Percentiles rank a stretch among this genome's conserved stretches.
phyloP scores from a whole-genome alignment of 2,888 invertebrate species.

The Caenorhabditis imperialis region DNA sequence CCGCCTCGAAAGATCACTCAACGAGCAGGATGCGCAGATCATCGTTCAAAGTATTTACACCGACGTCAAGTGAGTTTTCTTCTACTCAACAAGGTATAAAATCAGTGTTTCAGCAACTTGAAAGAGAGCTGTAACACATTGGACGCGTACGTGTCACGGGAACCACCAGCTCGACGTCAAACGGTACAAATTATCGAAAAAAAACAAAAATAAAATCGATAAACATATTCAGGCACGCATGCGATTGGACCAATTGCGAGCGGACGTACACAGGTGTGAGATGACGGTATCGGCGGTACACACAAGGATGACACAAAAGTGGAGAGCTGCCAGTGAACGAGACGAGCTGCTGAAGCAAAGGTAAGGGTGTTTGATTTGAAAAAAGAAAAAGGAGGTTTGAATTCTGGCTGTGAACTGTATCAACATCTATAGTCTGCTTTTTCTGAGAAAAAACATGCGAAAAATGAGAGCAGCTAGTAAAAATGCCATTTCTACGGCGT shows the following conservation, averaged over 20 bases:
- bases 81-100: background rate
- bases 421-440: too few relatives aligned
- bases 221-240: conserved; percentile 56
- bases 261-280: conserved; percentile 66
- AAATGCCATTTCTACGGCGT: too few relatives aligned
- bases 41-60: conserved; percentile 67
- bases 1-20: conserved; percentile 65
- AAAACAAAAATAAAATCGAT: conserved; percentile 4
- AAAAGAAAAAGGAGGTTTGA: too few relatives aligned
- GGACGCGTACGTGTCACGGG: conserved; percentile 68
- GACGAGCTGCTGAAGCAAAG: conserved; percentile 73
- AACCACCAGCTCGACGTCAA: conserved; percentile 65
- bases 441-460: too few relatives aligned
- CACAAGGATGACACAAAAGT: conserved; percentile 70
- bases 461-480: too few relatives aligned
- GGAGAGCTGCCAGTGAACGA: conserved; percentile 72
- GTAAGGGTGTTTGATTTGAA: conserved; percentile 33
- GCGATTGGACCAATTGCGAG: conserved; percentile 71
- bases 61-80: conserved; percentile 65
- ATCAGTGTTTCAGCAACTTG: conserved; percentile 58
- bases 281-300: conserved; percentile 67
- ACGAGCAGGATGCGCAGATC: conserved; percentile 73
- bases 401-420: too few relatives aligned
- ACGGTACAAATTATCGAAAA: conserved; percentile 27
- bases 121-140: conserved; percentile 64